These are phyloP conservation scores for Papilio gigon DNA, from an alignment of 2,888 invertebrate genomes.

Conservation along the genomic window DNA sequence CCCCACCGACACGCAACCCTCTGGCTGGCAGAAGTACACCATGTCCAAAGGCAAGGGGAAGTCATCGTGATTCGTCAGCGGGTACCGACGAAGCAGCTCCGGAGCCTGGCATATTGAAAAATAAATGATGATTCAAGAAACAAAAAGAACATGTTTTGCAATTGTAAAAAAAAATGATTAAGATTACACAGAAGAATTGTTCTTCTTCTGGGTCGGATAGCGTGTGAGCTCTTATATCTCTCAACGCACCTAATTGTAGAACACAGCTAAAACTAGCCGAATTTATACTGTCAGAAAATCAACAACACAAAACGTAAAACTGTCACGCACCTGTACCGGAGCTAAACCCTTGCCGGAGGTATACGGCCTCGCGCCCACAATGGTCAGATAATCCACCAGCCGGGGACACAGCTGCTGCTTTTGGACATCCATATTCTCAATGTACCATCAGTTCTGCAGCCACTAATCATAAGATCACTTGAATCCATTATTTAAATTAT, in stretches of 20 bases:
- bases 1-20: slow-evolving; percentile 97
- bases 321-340: slow-evolving; percentile 87
- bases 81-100: slow-evolving; percentile 96
- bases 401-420: slow-evolving; percentile 92
- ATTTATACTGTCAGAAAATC: no score
- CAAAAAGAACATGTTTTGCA: background rate
- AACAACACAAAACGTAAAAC: background rate
- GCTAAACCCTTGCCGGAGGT: slow-evolving; percentile 85
- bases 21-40: slow-evolving; percentile 99
- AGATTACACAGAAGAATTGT: background rate
- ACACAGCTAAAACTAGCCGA: no score
- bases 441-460: slow-evolving; percentile 51
- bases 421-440: slow-evolving; percentile 82
- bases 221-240: no score
- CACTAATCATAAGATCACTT: slow-evolving; percentile 54
- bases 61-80: slow-evolving; percentile 97
- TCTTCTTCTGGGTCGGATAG: no score
- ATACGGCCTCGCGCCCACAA: slow-evolving; percentile 94
- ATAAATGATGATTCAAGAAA: background rate
- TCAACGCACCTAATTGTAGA: no score
- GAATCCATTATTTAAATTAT: slow-evolving; percentile 68
- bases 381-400: slow-evolving; percentile 97
- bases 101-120: slow-evolving; percentile 86
- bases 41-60: slow-evolving; percentile 98
- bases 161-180: no score